phyloP scores from a whole-genome alignment of 2,113 vertebrate species.

The Toxostoma redivivum region DNA sequence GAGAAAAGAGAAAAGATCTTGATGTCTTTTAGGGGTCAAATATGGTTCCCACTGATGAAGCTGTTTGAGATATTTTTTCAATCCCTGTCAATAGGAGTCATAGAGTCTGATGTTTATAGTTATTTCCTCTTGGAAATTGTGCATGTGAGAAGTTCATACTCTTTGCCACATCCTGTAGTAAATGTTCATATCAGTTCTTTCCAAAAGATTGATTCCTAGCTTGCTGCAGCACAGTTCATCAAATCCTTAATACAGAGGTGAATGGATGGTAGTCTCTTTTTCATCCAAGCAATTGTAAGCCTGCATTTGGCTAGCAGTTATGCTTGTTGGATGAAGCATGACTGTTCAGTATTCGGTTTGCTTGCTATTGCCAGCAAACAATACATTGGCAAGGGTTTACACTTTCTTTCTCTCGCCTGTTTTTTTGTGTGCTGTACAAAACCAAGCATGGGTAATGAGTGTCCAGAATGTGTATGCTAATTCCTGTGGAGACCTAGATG shows the following conservation, averaged over 20 bases:
- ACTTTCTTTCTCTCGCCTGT: neutral
- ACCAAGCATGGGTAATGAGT: slow-evolving; percentile 37
- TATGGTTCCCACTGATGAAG: neutral
- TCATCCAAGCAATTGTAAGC: slow-evolving; percentile 63
- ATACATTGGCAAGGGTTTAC: slow-evolving; percentile 49
- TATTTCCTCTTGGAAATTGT: neutral
- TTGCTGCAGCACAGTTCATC: slow-evolving; percentile 44
- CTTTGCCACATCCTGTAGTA: neutral
- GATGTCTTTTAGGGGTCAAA: neutral
- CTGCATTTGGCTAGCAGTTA: slow-evolving; percentile 59
- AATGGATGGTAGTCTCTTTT: slow-evolving; percentile 51
- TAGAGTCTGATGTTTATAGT: neutral
- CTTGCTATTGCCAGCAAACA: slow-evolving; percentile 65
- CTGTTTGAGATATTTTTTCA: neutral
- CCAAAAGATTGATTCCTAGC: slow-evolving; percentile 55
- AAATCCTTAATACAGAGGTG: slow-evolving; percentile 47
- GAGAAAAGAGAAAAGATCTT: neutral
- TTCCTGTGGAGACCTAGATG: neutral
- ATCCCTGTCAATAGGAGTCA: neutral
- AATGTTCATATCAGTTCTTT: slow-evolving; percentile 31
- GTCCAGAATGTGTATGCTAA: neutral
- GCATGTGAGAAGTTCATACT: neutral
- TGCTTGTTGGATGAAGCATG: slow-evolving; percentile 51
- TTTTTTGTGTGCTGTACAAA: neutral
- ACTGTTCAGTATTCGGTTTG: slow-evolving; percentile 60